These are phyloP conservation scores for Clamator glandarius DNA, from an alignment of 2,797 vertebrate genomes.

Conservation along the genomic window DNA sequence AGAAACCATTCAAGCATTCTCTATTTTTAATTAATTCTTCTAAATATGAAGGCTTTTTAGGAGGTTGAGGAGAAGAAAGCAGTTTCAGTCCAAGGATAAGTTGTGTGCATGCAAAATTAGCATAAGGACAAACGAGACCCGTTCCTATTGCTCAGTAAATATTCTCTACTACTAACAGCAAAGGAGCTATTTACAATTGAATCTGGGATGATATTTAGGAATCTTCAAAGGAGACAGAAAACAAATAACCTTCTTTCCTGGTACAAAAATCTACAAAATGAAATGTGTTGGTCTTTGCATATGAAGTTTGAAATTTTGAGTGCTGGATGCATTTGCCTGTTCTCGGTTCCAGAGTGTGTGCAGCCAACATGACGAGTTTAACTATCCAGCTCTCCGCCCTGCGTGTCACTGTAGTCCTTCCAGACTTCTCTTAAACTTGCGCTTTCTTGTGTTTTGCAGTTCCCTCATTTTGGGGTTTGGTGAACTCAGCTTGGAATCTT, in stretches of 20 bases:
- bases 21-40: neutral
- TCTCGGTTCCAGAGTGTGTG: neutral
- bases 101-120: neutral
- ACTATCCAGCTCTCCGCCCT: neutral
- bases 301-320: neutral
- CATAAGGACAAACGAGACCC: neutral
- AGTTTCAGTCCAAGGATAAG: neutral
- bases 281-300: neutral
- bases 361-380: neutral
- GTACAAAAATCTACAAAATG: neutral
- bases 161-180: neutral
- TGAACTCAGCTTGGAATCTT: slow-evolving; percentile 99
- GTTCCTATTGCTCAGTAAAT: neutral
- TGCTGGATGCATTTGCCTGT: neutral
- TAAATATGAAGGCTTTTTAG: neutral
- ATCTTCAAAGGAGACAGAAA: neutral
- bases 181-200: neutral
- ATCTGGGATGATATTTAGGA: neutral
- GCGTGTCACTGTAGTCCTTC: neutral
- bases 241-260: neutral
- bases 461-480: slow-evolving; percentile 98
- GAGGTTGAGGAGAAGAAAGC: neutral
- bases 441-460: slow-evolving; percentile 78
- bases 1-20: neutral
- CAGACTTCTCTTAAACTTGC: neutral